Base-by-base conservation (phyloP, 2,888 invertebrate genomes). In the Thereva unica region DNA sequence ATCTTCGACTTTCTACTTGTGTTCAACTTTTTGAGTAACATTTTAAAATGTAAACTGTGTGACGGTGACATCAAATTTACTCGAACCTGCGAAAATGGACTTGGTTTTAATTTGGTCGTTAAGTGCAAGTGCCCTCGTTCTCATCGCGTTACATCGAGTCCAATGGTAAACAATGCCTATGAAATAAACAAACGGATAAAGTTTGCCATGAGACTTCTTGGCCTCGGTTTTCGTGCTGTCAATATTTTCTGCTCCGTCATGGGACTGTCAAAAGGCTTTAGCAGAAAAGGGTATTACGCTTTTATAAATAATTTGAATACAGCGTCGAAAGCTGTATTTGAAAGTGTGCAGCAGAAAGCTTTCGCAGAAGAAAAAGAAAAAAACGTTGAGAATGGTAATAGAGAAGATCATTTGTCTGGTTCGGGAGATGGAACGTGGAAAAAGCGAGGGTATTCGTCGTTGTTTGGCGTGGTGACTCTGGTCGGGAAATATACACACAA, bases 121-220 rank as follows among this genome's bases (percentile, higher is more conserved):
- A 8, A 41, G 8, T 41, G 42, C 8, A 8, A 8, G 5, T 41
- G 70, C 12, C 64, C 49, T 8, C 44, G 41, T 23, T n/a, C 49
- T 40, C 63, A 38, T 38, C 64, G 68, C 40, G 67, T 72, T 8
- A 23, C 42, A 41, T 72, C 71, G 57, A 64, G 56, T 10, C 70
- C 68, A 42, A 66, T 68, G 7, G 49, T 72, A 4, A 54, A 68
- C 52, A 71, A 68, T 50, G 44, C 61, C 4, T 74, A 57, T 56
- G 73, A 74, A 68, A 68, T 74, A 50, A 74, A 74, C 55, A 61
- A 71, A 42, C 41, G 71, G 66, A 66, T 74, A 2, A 23, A 71
- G 10, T 69, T 70, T 63, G 71, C 68, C 5, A 74, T 72, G 73
- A 52, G 73, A 38, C 64, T 72, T 42, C 61, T 73, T 12, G 71